Percentiles rank a stretch among this genome's conserved stretches.
Evolutionary conservation across 2,113 vertebrate species (phyloP).

Genomic region (Mungos mungo): DNA sequence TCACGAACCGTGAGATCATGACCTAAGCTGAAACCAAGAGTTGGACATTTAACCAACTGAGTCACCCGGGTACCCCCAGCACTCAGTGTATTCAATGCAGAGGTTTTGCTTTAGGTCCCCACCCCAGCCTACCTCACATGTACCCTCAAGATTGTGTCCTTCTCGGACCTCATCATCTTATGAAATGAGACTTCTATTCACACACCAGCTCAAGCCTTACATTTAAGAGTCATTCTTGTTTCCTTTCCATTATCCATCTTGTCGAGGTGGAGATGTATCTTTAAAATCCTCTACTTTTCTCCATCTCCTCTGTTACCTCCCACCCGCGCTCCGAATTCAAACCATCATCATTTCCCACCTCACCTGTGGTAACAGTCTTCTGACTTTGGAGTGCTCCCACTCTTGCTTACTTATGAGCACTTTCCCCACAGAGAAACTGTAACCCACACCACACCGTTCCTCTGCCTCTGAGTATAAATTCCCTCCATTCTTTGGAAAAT

Average conservation of each 20-base stretch:
- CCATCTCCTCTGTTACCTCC: neutral
- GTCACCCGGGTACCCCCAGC: too few species aligned
- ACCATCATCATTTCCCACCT: neutral
- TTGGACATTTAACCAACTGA: too few species aligned
- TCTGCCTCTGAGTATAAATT: neutral
- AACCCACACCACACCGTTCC: neutral
- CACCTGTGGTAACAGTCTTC: neutral
- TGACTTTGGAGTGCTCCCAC: neutral
- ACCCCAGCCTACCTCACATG: rapidly evolving
- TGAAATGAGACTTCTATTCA: neutral
- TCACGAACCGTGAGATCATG: too few species aligned
- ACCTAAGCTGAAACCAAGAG: too few species aligned
- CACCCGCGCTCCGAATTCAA: neutral
- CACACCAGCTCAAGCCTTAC: too few species aligned
- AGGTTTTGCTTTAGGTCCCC: neutral
- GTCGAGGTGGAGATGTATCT: neutral
- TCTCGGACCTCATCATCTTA: neutral
- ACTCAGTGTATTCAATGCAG: neutral
- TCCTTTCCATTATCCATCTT: neutral
- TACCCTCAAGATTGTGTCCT: neutral
- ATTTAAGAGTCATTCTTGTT: neutral
- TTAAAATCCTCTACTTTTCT: neutral
- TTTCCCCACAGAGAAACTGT: neutral
- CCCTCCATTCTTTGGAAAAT: neutral
- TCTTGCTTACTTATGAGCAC: too few species aligned